These are phyloP conservation scores for Apodemus agrarius DNA, from an alignment of 2,797 vertebrate genomes.

Conservation along the genomic window DNA sequence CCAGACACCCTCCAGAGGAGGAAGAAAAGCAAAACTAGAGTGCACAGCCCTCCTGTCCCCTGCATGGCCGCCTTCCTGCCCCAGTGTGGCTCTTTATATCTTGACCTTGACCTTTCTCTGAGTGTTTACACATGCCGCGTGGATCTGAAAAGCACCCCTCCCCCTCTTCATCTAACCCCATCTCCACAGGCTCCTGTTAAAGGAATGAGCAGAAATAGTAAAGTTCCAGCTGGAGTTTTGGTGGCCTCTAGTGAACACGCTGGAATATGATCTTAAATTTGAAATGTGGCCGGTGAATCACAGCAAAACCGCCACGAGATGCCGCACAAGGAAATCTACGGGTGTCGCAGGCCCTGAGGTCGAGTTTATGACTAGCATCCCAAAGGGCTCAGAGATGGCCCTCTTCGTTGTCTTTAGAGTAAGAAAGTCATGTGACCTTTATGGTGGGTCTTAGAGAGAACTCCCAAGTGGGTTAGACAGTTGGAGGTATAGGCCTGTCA, in stretches of 20 bases:
- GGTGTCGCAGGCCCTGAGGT: fast-evolving
- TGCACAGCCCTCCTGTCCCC: neutral
- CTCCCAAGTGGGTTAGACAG: neutral
- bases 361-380: neutral
- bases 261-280: constrained; percentile 14
- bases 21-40: neutral
- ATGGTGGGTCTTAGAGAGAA: neutral
- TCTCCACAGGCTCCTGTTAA: neutral
- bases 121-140: neutral
- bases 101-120: neutral
- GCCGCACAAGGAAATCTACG: neutral
- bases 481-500: neutral
- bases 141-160: neutral
- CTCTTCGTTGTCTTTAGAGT: neutral
- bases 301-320: neutral
- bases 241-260: neutral
- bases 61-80: neutral
- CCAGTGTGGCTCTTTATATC: neutral
- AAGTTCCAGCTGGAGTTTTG: neutral
- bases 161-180: neutral
- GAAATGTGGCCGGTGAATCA: neutral
- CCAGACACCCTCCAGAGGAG: neutral
- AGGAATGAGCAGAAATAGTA: neutral
- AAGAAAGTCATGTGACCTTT: neutral
- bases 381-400: neutral